These are phyloP conservation scores for Anthopleura sola DNA, from an alignment of 64 coral and sea anemone species.

Conservation along the genomic window DNA sequence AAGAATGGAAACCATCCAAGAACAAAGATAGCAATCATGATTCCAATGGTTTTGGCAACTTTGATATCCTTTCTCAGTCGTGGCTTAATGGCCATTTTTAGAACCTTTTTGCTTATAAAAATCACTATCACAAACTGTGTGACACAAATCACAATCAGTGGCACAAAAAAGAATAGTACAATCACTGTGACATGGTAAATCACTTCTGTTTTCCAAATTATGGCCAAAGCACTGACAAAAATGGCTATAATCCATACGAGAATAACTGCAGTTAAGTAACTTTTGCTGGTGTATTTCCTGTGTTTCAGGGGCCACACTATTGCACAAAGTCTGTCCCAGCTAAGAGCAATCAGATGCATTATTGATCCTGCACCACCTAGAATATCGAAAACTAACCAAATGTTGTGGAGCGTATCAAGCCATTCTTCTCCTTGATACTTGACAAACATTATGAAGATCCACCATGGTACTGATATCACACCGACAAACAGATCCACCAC, in stretches of 20 bases:
- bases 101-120: slow-evolving; percentile 30
- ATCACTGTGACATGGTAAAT: slow-evolving; percentile 63
- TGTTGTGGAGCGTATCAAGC: slow-evolving; percentile 47
- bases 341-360: slow-evolving; percentile 61
- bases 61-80: slow-evolving; percentile 35
- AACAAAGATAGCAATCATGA: slow-evolving; percentile 56
- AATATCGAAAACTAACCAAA: slow-evolving; percentile 76
- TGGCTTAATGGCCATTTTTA: slow-evolving; percentile 4
- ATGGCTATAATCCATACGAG: slow-evolving; percentile 46
- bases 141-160: slow-evolving; percentile 37
- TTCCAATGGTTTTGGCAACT: slow-evolving; percentile 52
- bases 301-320: slow-evolving; percentile 73
- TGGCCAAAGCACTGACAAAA: slow-evolving; percentile 24
- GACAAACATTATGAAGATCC: slow-evolving; percentile 46
- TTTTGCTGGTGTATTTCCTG: slow-evolving; percentile 45
- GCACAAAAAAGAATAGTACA: slow-evolving; percentile 43
- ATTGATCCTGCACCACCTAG: slow-evolving; percentile 72
- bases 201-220: slow-evolving; percentile 4
- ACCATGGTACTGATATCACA: slow-evolving; percentile 61
- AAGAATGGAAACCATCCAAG: slow-evolving; percentile 77
- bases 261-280: slow-evolving; percentile 30
- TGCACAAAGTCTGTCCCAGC: slow-evolving; percentile 72
- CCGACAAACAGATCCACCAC: slow-evolving; percentile 63
- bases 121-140: slow-evolving; percentile 43
- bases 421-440: slow-evolving; percentile 14